These are phyloP conservation scores for Netelia virgata DNA, from an alignment of 2,888 invertebrate species.

Conservation along the genomic window DNA sequence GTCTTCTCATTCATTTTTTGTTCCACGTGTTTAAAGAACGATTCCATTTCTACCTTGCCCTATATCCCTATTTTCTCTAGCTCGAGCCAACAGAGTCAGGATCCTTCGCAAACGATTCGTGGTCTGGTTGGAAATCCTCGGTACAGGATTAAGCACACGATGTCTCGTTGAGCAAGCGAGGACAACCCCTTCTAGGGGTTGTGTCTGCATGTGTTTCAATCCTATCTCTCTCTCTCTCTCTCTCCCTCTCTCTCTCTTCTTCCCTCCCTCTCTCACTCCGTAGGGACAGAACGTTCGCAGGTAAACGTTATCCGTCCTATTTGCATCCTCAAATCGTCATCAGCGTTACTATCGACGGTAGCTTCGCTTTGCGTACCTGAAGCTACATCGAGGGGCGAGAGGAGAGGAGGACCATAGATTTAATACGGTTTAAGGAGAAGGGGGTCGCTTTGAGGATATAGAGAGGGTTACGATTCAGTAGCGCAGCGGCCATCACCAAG, in stretches of 20 bases:
- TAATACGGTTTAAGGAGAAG: conserved; percentile 77
- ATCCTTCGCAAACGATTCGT: conserved; percentile 20
- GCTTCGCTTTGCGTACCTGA: conserved; percentile 1
- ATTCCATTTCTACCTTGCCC: too few relatives aligned
- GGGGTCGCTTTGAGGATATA: conserved; percentile 53
- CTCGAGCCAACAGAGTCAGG: conserved; percentile 41
- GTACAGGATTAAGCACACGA: conserved; percentile 27
- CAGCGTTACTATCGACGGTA: conserved; percentile 21
- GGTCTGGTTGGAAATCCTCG: conserved; percentile 10
- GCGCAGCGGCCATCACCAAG: conserved; percentile 68
- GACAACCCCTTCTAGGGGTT: conserved; percentile 14
- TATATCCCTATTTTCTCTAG: conserved; percentile 22
- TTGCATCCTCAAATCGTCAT: conserved; percentile 63
- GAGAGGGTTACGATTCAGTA: conserved; percentile 53
- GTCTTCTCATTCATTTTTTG: conserved; percentile 38
- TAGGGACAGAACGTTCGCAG: conserved; percentile 66
- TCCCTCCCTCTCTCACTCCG: not conserved
- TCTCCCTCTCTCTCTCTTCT: not conserved
- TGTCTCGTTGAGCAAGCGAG: conserved; percentile 23
- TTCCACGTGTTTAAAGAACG: conserved; percentile 17
- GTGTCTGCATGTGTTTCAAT: conserved; percentile 5
- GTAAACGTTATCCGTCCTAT: conserved; percentile 79
- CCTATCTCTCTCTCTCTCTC: not conserved
- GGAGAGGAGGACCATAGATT: conserved; percentile 71
- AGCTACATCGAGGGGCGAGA: not conserved